Percentiles rank a stretch among this genome's conserved stretches.
Conservation (phyloP, 2,888 invertebrate genomes). For the Scaptomyza parva region DNA sequence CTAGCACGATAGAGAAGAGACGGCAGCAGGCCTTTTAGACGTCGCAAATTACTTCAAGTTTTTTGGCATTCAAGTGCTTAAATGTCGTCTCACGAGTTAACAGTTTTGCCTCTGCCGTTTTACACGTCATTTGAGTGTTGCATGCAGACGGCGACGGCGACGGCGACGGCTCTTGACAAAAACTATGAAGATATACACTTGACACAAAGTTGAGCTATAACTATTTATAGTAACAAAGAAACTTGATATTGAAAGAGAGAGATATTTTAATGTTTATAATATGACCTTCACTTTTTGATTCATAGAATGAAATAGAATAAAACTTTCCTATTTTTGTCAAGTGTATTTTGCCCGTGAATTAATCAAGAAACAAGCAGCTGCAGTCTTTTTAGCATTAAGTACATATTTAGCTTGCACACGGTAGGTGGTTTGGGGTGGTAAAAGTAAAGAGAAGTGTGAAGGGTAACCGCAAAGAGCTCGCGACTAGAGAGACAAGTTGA, state of each 20-base stretch:
- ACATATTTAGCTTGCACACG: constrained; percentile 11
- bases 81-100: constrained; percentile 74
- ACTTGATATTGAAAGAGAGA: too few relatives aligned
- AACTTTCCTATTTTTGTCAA: too few relatives aligned
- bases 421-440: neutral
- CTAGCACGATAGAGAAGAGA: too few relatives aligned
- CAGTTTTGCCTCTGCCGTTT: constrained; percentile 40
- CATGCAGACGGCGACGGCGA: too few relatives aligned
- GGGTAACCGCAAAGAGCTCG: constrained; percentile 14
- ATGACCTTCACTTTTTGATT: too few relatives aligned
- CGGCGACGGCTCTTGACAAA: too few relatives aligned
- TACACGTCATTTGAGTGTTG: constrained; percentile 64
- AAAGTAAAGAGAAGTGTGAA: neutral
- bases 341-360: constrained; percentile 57
- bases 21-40: constrained; percentile 66
- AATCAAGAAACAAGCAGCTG: constrained; percentile 64
- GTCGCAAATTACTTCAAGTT: constrained; percentile 68
- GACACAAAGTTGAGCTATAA: too few relatives aligned
- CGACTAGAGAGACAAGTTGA: constrained; percentile 73
- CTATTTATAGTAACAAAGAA: too few relatives aligned
- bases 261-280: too few relatives aligned
- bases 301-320: too few relatives aligned
- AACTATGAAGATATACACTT: constrained; percentile 19
- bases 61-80: constrained; percentile 77
- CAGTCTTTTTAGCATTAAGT: constrained; percentile 64